Base-by-base conservation (phyloP, 2,888 invertebrate species). In the Meloe dianella region DNA sequence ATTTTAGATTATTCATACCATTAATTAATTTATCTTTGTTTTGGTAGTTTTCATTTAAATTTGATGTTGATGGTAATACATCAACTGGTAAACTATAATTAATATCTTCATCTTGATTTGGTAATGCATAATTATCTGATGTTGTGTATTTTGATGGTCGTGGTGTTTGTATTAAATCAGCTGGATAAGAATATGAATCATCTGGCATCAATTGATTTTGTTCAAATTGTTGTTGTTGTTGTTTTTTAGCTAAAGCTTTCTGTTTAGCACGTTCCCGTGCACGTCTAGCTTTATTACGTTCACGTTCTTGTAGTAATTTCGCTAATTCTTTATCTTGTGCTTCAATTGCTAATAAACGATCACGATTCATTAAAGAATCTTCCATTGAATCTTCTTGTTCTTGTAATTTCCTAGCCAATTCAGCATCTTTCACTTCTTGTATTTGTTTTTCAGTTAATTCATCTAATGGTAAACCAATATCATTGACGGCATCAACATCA, bases 241-340 rank as follows among this genome's bases (percentile, higher is more conserved):
- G 86, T 77, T 85, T 86, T 76, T 85, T 85, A 4, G 84, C 82
- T 60, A 86, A 79, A 30, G 89, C 88, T 77, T 89, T 89, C 74
- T 89, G 87, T 65, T 89, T 87, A 14, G 91, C 91, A 74, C 89
- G 86, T 78, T 92, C 92, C 74, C 90, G 87, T 8, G 91, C 91
- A 70, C 91, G 85, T 75, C 88, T 88, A 1, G 89, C 89, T 80
- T 91, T 90, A 20, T 89, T 89, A 74, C 90, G 87, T 81, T 93
- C 92, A 75, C 89, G 85, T 79, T 92, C 92, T 80, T 93, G 92
- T 57, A 93, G 82, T 85, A 92, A 87, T 80, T 89, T 89, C 1
- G 93, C 93, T 60, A 93, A 81, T 81, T 93, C 93, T 69, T 91
- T 89, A 78, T 93, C 93, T 81, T 93, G 92, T 0, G 91, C 92